Percentiles rank a stretch among this genome's conserved stretches.
phyloP scores from a whole-genome alignment of 2,797 vertebrate genomes.

The Pseudochirops cupreus region DNA sequence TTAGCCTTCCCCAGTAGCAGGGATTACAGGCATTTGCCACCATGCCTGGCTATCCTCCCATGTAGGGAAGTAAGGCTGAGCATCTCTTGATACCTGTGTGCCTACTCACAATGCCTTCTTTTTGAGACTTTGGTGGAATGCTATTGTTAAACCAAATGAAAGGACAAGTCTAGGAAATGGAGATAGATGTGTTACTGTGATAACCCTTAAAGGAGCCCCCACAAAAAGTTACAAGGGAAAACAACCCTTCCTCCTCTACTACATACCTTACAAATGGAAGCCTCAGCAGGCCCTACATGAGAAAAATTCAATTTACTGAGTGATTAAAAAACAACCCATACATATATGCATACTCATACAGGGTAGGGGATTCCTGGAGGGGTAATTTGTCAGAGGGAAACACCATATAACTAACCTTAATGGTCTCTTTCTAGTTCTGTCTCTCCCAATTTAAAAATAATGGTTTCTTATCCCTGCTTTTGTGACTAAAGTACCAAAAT shows the following conservation, averaged over 20 bases:
- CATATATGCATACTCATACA: background rate
- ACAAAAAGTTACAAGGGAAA: background rate
- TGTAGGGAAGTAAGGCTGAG: background rate
- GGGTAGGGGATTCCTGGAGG: background rate
- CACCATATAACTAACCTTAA: background rate
- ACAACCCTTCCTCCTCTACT: background rate
- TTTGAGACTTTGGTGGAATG: background rate
- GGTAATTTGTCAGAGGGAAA: background rate
- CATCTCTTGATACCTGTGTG: background rate
- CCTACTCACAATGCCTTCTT: background rate
- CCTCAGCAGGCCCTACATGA: background rate
- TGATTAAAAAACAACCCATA: background rate
- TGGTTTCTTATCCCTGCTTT: background rate
- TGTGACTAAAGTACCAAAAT: background rate
- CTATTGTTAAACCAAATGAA: background rate
- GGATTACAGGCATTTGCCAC: background rate
- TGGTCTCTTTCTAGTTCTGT: background rate
- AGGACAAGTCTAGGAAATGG: background rate
- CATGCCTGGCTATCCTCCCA: background rate
- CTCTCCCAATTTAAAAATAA: background rate
- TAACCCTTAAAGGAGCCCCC: background rate
- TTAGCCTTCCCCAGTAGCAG: background rate
- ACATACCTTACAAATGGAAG: background rate
- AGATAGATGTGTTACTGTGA: background rate
- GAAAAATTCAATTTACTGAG: background rate